Conservation (phyloP, 2,797 vertebrate species). For the Leptatherina wallacei region DNA sequence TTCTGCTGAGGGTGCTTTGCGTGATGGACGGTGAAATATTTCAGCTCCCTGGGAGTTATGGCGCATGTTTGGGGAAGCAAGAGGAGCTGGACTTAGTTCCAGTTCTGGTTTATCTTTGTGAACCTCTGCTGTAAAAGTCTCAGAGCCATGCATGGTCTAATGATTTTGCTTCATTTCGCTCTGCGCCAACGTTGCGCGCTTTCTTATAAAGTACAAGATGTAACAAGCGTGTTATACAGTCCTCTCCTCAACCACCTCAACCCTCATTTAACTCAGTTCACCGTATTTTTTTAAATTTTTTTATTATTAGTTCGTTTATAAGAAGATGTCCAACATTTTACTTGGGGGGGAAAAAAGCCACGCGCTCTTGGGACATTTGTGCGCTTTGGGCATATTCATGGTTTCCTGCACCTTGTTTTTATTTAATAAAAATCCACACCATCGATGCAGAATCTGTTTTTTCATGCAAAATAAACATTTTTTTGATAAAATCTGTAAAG, state of each 20-base stretch:
- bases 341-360: neutral
- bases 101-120: neutral
- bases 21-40: slow-evolving; percentile 9
- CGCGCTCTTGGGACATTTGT: slow-evolving; percentile 2
- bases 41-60: too few species aligned
- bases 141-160: neutral
- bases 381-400: slow-evolving; percentile 34
- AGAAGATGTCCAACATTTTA: neutral
- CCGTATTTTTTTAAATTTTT: too few species aligned
- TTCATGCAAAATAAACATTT: neutral
- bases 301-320: neutral
- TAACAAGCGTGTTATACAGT: neutral
- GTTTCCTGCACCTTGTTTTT: neutral
- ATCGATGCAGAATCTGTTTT: neutral
- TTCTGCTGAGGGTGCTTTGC: neutral
- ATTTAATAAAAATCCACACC: neutral
- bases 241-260: neutral
- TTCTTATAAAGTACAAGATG: neutral
- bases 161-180: neutral
- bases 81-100: slow-evolving; percentile 21
- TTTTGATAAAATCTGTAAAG: neutral
- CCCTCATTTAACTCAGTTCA: neutral
- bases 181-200: neutral
- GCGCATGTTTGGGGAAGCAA: slow-evolving; percentile 10
- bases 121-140: neutral